These are phyloP conservation scores for Molossus alvarezi DNA, from an alignment of 2,797 vertebrate genomes.

Conservation along the genomic window DNA sequence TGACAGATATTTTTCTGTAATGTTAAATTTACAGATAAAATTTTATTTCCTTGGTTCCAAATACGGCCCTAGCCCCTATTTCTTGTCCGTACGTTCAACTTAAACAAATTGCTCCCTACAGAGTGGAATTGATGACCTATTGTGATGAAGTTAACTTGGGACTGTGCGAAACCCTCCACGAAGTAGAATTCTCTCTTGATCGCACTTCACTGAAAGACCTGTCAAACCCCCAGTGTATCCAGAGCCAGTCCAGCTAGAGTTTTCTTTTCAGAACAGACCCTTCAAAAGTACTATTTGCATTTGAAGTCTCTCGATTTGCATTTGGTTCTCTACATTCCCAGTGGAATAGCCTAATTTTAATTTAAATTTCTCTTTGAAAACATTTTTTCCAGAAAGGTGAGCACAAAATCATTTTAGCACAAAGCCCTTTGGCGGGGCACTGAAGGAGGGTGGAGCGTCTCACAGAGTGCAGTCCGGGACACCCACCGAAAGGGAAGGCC, in stretches of 20 bases:
- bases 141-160: conserved; percentile 71
- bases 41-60: conserved; percentile 83
- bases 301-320: conserved; percentile 90
- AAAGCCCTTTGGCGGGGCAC: conserved; percentile 83
- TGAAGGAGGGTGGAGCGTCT: conserved; percentile 50
- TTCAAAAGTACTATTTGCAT: conserved; percentile 90
- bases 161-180: conserved; percentile 47
- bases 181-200: conserved; percentile 75
- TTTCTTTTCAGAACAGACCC: conserved; percentile 87
- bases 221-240: conserved; percentile 84
- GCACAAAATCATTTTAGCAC: conserved; percentile 88
- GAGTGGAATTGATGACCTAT: conserved; percentile 62
- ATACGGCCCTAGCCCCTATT: conserved; percentile 83
- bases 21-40: conserved; percentile 82
- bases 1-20: conserved; percentile 89
- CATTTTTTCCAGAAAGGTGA: conserved; percentile 91
- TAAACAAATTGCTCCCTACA: conserved; percentile 51
- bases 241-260: conserved; percentile 87
- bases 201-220: conserved; percentile 79
- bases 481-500: conserved; percentile 29
- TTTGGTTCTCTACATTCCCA: conserved; percentile 86
- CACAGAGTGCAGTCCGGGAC: conserved; percentile 31
- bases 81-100: conserved; percentile 71
- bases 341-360: conserved; percentile 87
- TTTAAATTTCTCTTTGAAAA: conserved; percentile 90